Conservation (phyloP, 1,140 invertebrate genomes). For the Apis dorsata region DNA sequence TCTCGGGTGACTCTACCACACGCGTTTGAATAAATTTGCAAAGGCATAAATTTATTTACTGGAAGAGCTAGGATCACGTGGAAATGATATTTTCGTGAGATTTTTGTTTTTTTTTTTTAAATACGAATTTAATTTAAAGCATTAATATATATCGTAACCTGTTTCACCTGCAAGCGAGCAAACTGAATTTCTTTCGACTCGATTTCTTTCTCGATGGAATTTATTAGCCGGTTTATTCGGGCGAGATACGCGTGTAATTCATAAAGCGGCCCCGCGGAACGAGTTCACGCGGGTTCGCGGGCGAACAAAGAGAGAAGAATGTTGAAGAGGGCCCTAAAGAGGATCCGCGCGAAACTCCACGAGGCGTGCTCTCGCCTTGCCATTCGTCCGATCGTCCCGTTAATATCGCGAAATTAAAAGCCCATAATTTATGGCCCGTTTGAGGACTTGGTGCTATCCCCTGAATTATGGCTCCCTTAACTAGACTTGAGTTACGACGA, state of each 20-base stretch:
- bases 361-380: conserved; percentile 48
- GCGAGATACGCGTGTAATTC: not conserved
- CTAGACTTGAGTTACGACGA: conserved; percentile 79
- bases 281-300: conserved; percentile 14
- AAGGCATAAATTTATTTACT: too few relatives aligned
- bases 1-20: not conserved
- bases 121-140: too few relatives aligned
- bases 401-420: conserved; percentile 78
- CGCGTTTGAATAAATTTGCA: conserved; percentile 4
- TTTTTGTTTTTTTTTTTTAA: too few relatives aligned
- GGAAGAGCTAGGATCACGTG: too few relatives aligned
- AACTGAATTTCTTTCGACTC: not conserved
- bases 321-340: conserved; percentile 18
- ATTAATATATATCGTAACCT: too few relatives aligned
- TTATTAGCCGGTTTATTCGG: not conserved
- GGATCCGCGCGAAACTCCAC: conserved; percentile 14
- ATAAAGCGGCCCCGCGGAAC: conserved; percentile 12
- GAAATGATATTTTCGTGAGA: too few relatives aligned
- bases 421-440: conserved; percentile 78
- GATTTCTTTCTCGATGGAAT: not conserved
- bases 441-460: conserved; percentile 77
- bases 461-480: conserved; percentile 80
- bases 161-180: too few relatives aligned
- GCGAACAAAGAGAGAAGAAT: conserved; percentile 1
- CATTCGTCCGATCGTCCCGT: conserved; percentile 72